Base-by-base conservation (phyloP, 2,797 vertebrate species). In the Oryzias dopingdopingensis region DNA sequence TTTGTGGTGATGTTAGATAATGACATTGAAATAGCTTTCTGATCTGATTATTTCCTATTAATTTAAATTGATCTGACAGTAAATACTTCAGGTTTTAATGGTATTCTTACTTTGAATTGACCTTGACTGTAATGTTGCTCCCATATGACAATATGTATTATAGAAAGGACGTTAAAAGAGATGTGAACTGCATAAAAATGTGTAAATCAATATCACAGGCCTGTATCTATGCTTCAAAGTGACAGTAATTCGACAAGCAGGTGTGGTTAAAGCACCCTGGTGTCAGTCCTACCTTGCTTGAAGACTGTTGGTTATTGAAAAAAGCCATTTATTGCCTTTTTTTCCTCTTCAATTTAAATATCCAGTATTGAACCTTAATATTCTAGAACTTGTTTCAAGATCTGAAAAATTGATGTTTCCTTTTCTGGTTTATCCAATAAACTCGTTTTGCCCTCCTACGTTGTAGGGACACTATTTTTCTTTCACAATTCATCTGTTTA, bases 1-100 rank as follows among this genome's bases (percentile, higher is more conserved):
- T 62, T 14, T 72, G 47, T 43, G 65, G 6, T 56, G 49, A 68
- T n/a, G 0, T 61, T 23, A 6, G 52, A 52, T 42, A 65, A 62
- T 70, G 24, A 70, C 48, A n/a, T 40, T 64, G 10, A 50, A 48
- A 62, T 48, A 2, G 10, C 2, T 63, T 5, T 58, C 52, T 0
- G 16, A 12, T 58, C 6, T 44, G 16, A 65, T 59, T 43, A 59
- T 62, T 69, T 61, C 29, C 14, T 49, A 58, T 55, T 47, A 0
- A 62, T 56, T 7, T 40, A 5, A 32, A 60, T 46, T 45, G 17
- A 54, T 52, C 44, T 59, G 20, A 65, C 22, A 46, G 22, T 46
- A 20, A 46, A 37, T 37, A 37, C 32, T 37, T 13, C 32, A 37
- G 32, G 12, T 37, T 37, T 37, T 37, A 37, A 37, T 12, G 32